Evolutionary conservation across 64 coral and sea anemone genomes (phyloP).

Genomic region (Pocillopora verrucosa): DNA sequence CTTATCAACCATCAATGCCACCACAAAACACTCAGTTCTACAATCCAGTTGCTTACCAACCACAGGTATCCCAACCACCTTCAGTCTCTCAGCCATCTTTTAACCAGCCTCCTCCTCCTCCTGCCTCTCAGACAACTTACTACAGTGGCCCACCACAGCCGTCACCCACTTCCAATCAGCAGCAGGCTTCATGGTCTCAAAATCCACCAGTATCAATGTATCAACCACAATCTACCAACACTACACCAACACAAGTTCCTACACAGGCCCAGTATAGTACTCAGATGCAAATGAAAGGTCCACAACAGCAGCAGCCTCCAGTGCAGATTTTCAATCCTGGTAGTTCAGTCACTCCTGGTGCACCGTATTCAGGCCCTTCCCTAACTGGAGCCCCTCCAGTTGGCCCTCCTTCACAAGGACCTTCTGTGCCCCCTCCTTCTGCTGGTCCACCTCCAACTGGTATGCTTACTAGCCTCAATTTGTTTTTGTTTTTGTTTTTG

Average conservation of each 20-base stretch:
- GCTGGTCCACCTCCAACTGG: slow-evolving; percentile 42
- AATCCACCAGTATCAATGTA: slow-evolving; percentile 53
- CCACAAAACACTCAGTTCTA: slow-evolving; percentile 58
- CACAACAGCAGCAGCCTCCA: not conserved
- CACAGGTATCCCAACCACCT: slow-evolving; percentile 52
- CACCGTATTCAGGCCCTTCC: slow-evolving; percentile 30
- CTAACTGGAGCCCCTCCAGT: slow-evolving; percentile 38
- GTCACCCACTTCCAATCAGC: not conserved
- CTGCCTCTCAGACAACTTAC: slow-evolving; percentile 35
- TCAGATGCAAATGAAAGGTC: not conserved
- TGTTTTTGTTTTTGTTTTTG: not conserved
- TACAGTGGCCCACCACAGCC: slow-evolving; percentile 41
- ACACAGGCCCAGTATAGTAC: slow-evolving; percentile 21
- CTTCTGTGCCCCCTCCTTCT: slow-evolving; percentile 38
- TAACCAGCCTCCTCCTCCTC: slow-evolving; percentile 23
- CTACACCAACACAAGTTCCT: slow-evolving; percentile 25
- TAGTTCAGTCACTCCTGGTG: slow-evolving; percentile 39
- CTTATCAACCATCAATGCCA: slow-evolving; percentile 23
- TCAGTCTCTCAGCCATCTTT: slow-evolving; percentile 20
- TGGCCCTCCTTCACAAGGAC: slow-evolving; percentile 21
- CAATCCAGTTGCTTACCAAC: slow-evolving; percentile 81
- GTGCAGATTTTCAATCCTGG: slow-evolving; percentile 48
- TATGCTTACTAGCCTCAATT: not conserved
- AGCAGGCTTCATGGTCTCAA: slow-evolving; percentile 67
- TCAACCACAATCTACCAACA: slow-evolving; percentile 50